Conservation (phyloP, 30 jellyfish, hydroid and myxozoan genomes). For the Sanderia malayensis region DNA sequence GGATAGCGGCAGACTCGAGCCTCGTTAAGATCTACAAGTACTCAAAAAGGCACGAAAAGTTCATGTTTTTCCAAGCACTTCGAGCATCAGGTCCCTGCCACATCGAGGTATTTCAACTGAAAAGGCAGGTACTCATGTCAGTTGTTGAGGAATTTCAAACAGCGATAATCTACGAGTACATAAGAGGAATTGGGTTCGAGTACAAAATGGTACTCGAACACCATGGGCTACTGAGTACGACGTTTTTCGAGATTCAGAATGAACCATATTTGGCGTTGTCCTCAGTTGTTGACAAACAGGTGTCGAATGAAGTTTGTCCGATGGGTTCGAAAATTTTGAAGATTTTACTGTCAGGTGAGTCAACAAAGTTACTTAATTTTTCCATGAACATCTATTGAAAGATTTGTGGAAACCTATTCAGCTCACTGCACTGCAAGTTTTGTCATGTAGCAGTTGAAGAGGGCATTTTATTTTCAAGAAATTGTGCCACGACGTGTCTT, state of each 20-base stretch:
- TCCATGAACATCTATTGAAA: not conserved
- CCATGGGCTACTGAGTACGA: constrained; percentile 6
- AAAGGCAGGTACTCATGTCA: not conserved
- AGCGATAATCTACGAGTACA: not conserved
- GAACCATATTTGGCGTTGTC: not conserved
- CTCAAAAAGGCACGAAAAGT: not conserved
- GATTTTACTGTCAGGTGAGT: constrained; percentile 4
- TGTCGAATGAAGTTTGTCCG: not conserved
- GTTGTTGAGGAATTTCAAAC: not conserved
- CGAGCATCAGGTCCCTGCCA: not conserved
- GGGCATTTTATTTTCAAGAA: too few species aligned
- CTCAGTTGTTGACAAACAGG: not conserved
- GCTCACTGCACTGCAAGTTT: too few species aligned
- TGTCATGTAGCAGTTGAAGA: too few species aligned
- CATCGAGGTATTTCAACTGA: not conserved
- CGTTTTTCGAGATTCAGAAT: constrained; percentile 1
- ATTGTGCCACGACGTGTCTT: too few species aligned
- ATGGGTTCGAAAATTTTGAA: constrained; percentile 4
- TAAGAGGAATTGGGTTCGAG: not conserved
- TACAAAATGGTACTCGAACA: not conserved
- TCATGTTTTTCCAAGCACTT: not conserved
- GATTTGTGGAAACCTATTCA: too few species aligned
- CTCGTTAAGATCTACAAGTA: not conserved
- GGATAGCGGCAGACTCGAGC: not conserved
- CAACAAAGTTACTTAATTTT: too few species aligned